Evolutionary conservation across 2,888 invertebrate species (phyloP).

Genomic region (Stegana nigrithorax): DNA sequence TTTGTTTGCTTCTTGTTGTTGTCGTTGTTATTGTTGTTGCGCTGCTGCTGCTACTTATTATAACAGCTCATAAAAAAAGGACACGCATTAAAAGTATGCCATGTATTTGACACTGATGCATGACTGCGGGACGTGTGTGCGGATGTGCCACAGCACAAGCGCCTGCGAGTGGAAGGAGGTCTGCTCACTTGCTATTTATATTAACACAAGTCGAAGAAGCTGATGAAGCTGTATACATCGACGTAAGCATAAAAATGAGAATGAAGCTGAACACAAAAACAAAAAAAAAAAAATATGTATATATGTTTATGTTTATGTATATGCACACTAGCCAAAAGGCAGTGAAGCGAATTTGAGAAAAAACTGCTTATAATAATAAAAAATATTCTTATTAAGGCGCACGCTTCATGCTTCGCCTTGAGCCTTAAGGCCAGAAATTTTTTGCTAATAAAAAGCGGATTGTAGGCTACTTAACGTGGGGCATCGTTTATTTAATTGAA

Average conservation of each 20-base stretch:
- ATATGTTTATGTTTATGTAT: not conserved
- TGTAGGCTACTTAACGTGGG: slow-evolving; percentile 43
- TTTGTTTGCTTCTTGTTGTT: slow-evolving; percentile 34
- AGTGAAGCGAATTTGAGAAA: not conserved
- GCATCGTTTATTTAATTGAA: slow-evolving; percentile 52
- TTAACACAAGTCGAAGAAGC: slow-evolving; percentile 6
- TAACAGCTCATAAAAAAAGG: slow-evolving; percentile 60
- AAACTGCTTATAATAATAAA: too few species aligned
- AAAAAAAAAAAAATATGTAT: not conserved
- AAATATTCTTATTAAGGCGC: not conserved
- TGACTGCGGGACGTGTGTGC: slow-evolving; percentile 40
- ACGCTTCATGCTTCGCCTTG: not conserved
- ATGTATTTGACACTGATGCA: slow-evolving; percentile 55
- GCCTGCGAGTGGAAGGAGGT: not conserved
- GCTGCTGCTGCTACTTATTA: slow-evolving; percentile 47
- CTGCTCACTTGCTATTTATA: not conserved
- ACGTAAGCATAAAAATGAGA: not conserved
- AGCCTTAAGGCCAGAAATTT: not conserved
- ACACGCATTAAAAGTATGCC: slow-evolving; percentile 53
- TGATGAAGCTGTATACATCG: not conserved
- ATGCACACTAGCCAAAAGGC: not conserved
- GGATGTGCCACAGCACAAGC: not conserved
- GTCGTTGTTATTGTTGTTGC: too few species aligned
- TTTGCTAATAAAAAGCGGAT: slow-evolving; percentile 42
- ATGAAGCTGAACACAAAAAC: not conserved